Evolutionary conservation across 2,888 invertebrate genomes (phyloP), one percentile per base, ranked within the genome.

Genomic region (Sclerodermus sp.): DNA sequence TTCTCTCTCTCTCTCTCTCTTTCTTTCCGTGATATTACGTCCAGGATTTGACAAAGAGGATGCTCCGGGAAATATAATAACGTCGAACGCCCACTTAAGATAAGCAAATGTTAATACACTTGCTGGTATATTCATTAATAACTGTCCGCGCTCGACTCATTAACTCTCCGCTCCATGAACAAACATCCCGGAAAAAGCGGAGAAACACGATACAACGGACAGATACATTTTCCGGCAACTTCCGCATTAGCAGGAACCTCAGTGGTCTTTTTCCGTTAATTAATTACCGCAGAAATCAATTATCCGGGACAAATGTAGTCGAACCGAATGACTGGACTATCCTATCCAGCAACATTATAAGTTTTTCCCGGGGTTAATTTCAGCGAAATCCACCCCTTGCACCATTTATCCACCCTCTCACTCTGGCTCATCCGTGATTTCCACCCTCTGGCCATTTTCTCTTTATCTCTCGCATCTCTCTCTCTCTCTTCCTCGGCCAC

Each of bases 301-400:
- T 67, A 64, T 62, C 61, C 62, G 49, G 52, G 51, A 60, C 51
- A 50, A 61, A 59, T 58, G 54, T 52, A 55, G 42, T 45, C 42
- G 51, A 49, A 50, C 47, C 51, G 48, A 60, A 51, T 60, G 57
- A 31, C 39, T 23, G 46, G 38, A 40, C 42, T 14, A 45, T 45
- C 49, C 34, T 38, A 23, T 12, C 34, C 34, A 13, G 34, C 4
- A 68, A 62, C 73, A 74, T 75, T 75, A 73, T 73, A 75, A 74
- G 72, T 74, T 75, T 75, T 75, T 75, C 71, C 55, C 64, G 55
- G 68, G 73, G 75, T 72, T 75, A 74, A 75, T 74, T 75, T 70
- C 67, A 67, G 66, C 64, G 52, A 64, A 63, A 64, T 64, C 60
- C 62, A 60, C 55, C 56, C 59, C 23, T 23, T 23, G 23, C 23